Base-by-base conservation (phyloP, 2,113 vertebrate species). In the Pungitius pungitius region DNA sequence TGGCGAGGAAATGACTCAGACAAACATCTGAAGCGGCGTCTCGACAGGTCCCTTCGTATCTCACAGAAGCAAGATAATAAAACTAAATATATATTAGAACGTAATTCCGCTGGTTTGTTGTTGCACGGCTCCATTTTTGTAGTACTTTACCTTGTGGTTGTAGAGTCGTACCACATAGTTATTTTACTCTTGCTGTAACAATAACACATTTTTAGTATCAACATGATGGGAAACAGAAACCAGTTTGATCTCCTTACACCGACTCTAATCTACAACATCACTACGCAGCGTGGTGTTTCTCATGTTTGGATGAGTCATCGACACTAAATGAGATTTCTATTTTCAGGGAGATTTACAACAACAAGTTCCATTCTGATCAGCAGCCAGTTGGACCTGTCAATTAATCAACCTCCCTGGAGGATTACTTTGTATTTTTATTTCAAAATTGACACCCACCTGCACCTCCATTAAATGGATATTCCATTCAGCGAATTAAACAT, bases 21-120 rank as follows among this genome's bases (percentile, higher is more conserved):
- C 84, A 88, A 90, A 90, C 87, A 91, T 91, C 85, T 89, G 77
- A 91, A 79, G 82, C 80, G 0, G 45, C 64, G 69, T 81, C 69
- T 87, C 63, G 73, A 75, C 80, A 47, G 77, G 77, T 60, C 56
- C 69, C 66, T 77, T 85, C 87, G 76, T 74, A 55, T 86, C 79
- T 87, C 79, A 71, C 75, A 77, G 65, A 83, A n/a, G 64, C 47
- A 7, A 78, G 78, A 9, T 85, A 84, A 85, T 83, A 78, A 86
- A 70, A 74, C 22, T 4, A 84, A 85, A 84, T 45, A 56, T 69
- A 81, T 71, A 84, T 84, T 77, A 87, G 80, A 81, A 84, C 82
- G 15, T 72, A 75, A 87, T 81, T 69, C 39, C 59, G 51, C 12
- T 5, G 79, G 69, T 79, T 80, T 86, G 81, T 76, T 78, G 73